Base-by-base conservation (phyloP, 2,888 invertebrate species). In the Megamerina dolium region DNA sequence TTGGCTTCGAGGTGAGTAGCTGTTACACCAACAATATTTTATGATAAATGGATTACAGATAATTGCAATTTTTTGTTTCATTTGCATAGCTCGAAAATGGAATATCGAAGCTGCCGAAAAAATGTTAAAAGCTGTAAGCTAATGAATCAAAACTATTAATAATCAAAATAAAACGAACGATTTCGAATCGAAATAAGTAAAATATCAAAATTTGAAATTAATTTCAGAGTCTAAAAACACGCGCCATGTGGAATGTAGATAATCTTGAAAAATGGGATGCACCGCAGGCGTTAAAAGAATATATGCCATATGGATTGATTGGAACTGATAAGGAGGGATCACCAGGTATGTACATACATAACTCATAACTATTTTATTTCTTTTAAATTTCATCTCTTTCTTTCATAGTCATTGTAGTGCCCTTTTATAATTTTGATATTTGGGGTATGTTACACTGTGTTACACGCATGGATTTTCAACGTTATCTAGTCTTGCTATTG, bases 241-340 rank as follows among this genome's bases (percentile, higher is more conserved):
- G 68, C 37, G 59, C 60, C 44, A 69, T 66, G 62, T 87, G 85
- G 87, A 83, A 81, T 39, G 78, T 85, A 2, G 88, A 89, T 58
- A 76, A 75, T 4, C 66, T 87, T 26, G 73, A 74, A 4, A 72
- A 77, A 1, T 89, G 87, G 87, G 73, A 81, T 44, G 75, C 81
- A 1, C 86, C 87, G 0, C 80, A 83, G 60, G 77, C 81, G 0
- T 66, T 93, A 9, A 69, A 73, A 17, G 80, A 81, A 39, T 84
- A 86, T 69, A 79, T 85, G 57, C 88, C 91, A 0, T 84, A 85
- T 42, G 93, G 93, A 30, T 73, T 81, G 10, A 73, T 80, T 40
- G 93, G 94, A 1, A 83, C 78, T 54, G 92, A 93, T 63, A 87
- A 85, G 55, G 86, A 88, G 52, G 90, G 89, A 13, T 81, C 85